Evolutionary conservation across 2,888 invertebrate genomes (phyloP), one percentile per base, ranked within the genome.

Genomic region (Fabriciana adippe): DNA sequence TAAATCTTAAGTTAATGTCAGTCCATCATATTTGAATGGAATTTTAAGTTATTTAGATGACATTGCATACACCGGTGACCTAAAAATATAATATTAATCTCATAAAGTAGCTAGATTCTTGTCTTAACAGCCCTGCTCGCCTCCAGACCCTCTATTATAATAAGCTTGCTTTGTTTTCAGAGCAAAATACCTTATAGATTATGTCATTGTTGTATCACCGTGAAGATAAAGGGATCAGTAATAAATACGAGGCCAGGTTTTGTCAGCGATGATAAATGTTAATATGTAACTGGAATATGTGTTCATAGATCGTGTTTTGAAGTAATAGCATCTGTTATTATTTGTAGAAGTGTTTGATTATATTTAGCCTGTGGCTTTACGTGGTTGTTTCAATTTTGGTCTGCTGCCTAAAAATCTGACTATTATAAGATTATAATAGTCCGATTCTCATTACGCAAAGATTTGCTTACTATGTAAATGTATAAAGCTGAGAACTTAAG

Each of bases 101-200:
- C 70, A 68, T 72, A 66, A 63, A 57, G 60, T 66, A 69, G 69
- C 60, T 65, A 66, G 69, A 73, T 72, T 62, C 62, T 72, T 69
- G 72, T 73, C 73, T 70, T 72, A 73, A 73, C 66, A 70, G 67
- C 63, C 67, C 66, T 16, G 67, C 56, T 72, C 66, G 67, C 67
- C 70, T 70, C 66, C 72, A 72, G 70, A 66, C 67, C 65, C 59
- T 69, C 70, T 55, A 73, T 71, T 71, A 72, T 69, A 72, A 72
- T 73, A 72, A 71, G 71, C 69, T 63, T 68, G 63, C 73, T 68
- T 68, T 73, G 72, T 74, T 72, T 73, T 68, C 68, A 69, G 68
- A 71, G 71, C 64, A 59, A 72, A 73, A 72, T 72, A 67, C 71
- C 69, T 63, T 64, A 71, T 48, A 70, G 71, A 72, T 74, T 72